Base-by-base conservation (phyloP, 2,888 invertebrate genomes). In the Masnerella sp. region DNA sequence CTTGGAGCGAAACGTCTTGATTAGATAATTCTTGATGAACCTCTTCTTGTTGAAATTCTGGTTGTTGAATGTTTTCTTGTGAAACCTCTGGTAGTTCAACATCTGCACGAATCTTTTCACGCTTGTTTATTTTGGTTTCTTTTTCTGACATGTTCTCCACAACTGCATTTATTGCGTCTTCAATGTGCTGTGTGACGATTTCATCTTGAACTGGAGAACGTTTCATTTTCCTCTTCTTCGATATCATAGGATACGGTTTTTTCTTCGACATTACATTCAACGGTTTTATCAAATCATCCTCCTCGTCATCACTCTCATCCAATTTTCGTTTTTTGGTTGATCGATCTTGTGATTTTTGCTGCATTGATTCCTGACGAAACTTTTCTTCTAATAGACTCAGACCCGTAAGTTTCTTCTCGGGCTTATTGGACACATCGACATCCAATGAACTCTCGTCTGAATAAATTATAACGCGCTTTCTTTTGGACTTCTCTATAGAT, bases 391-490 rank as follows among this genome's bases (percentile, higher is more conserved):
- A 72, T 15, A 87, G 77, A 8, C 80, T 81, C 2, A 87, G 76
- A 8, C 83, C 85, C 0, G 80, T 86, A 2, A 36, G 72, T 32
- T 76, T 79, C 5, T 54, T 77, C 2, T 79, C 77, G 9, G 65
- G 34, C 32, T 74, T 78, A 2, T 20, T 74, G 0, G 62, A 70
- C 0, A 77, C 67, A 5, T 78, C 62, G 2, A 80, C 74, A 11
- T 86, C 85, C 70, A 81, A 67, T 0, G 83, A 86, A 61, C 85
- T 86, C 7, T 87, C 87, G 22, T 87, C 87, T 0, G 86, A 84
- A 43, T 87, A 86, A 43, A 86, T 84, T 1, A 79, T 15, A n/a
- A 65, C 9, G 15, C 74, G 67, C 3, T 49, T 69, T 25, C 34
- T 61, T 22, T 56, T 69, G 0, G 11, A 17, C 28, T 51, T 71